Evolutionary conservation across 2,888 invertebrate genomes (phyloP).

Genomic region (Pseudeuparius sepicola): DNA sequence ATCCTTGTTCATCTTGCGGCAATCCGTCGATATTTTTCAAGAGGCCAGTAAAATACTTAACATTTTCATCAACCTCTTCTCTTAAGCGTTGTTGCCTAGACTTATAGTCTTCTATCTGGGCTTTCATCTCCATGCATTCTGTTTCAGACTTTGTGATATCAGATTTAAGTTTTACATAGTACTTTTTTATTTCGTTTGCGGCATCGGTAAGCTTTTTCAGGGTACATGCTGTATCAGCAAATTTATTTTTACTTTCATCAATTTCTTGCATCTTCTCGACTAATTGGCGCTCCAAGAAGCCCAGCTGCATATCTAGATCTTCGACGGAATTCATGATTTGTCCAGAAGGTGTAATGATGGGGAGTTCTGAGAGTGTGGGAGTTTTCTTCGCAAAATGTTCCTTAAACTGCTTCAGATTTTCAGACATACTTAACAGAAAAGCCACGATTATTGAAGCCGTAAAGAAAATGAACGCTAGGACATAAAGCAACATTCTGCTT

Average conservation of each 20-base stretch:
- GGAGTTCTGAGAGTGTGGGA: constrained; percentile 25
- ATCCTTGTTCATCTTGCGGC: too few relatives aligned
- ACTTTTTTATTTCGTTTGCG: constrained; percentile 29
- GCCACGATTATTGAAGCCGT: constrained; percentile 29
- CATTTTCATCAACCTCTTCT: constrained; percentile 27
- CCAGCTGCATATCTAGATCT: constrained; percentile 32
- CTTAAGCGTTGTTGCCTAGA: constrained; percentile 27
- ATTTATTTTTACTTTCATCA: constrained; percentile 27
- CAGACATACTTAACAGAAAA: constrained; percentile 28
- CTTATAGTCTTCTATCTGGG: constrained; percentile 32
- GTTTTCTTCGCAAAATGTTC: constrained; percentile 17
- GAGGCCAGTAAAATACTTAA: constrained; percentile 25
- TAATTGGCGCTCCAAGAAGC: constrained; percentile 29
- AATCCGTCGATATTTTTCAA: constrained; percentile 22
- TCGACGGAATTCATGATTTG: constrained; percentile 31
- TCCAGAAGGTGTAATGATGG: constrained; percentile 28
- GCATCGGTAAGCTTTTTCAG: constrained; percentile 30
- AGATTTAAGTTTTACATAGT: constrained; percentile 28
- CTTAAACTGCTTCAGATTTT: constrained; percentile 28
- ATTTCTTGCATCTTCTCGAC: constrained; percentile 32
- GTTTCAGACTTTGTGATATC: constrained; percentile 26
- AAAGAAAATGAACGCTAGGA: constrained; percentile 26
- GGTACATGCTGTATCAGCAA: constrained; percentile 26
- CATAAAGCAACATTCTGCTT: constrained; percentile 25
- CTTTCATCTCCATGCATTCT: constrained; percentile 29